Evolutionary conservation across 2,797 vertebrate species (phyloP), one percentile per base, ranked within the genome.

Genomic region (Champsocephalus gunnari): DNA sequence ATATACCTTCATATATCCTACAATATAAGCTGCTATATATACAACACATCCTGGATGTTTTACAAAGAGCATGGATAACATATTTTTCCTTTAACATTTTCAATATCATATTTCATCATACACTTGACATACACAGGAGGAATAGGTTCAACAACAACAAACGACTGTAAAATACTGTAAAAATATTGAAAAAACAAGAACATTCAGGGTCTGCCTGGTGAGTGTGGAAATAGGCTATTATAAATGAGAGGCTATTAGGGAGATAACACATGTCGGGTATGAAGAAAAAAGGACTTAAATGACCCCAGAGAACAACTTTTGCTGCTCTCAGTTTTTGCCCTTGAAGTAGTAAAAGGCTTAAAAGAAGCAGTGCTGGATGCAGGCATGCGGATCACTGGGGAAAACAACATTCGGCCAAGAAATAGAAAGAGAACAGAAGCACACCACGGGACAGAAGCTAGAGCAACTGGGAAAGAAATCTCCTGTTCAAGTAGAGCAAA

Each of bases 171-270:
- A 93, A 92, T 82, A 89, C 87, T 58, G 70, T 89, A 91, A 85
- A 92, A 92, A 92, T 73, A 89, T 60, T 69, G 77, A 86, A 91
- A 81, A 89, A 92, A 85, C 84, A 87, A 85, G 79, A 88, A 94
- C 94, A 92, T 93, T 93, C 93, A 89, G 85, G 82, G 81, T 91
- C 90, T 92, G 92, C 89, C 92, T 75, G 91, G 92, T 92, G 92
- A 92, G 92, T 81, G 85, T 84, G 66, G 64, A 83, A 72, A 78
- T 54, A 70, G 78, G 77, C 77, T 72, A 38, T 72, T 77, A 77
- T 77, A 89, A 84, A 88, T 82, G 75, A 90, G 75, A 80, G 77
- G 57, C 48, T 86, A 45, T 64, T 38, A 81, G 75, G 61, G 3
- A 78, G 81, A 58, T 81, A 72, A 88, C 80, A 83, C 64, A 34